phyloP scores from a whole-genome alignment of 2,797 vertebrate species.

The Dermochelys coriacea region DNA sequence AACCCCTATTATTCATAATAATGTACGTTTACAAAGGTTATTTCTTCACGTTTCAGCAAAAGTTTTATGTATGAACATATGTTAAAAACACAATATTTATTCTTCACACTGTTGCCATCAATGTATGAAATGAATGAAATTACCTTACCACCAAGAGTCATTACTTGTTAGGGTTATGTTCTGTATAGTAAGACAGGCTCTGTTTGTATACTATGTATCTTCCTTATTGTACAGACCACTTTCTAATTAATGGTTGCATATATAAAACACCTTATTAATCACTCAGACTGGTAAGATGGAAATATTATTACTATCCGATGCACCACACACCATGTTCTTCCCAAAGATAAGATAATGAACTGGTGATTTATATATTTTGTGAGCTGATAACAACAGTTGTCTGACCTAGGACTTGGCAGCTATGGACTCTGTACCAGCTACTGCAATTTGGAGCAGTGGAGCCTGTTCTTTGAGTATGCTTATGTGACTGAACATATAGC shows the following conservation, averaged over 20 bases:
- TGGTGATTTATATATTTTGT: not conserved
- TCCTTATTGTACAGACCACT: rapidly evolving
- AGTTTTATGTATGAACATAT: not conserved
- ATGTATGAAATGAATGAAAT: not conserved
- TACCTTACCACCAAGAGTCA: rapidly evolving
- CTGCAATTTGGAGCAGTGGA: not conserved
- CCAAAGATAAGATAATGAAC: not conserved
- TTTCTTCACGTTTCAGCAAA: not conserved
- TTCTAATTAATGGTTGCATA: not conserved
- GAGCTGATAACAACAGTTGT: conserved; percentile 34
- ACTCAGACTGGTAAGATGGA: rapidly evolving
- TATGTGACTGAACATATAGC: not conserved
- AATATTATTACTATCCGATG: rapidly evolving
- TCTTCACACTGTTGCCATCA: not conserved
- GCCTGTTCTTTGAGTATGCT: not conserved
- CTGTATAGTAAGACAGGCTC: not conserved
- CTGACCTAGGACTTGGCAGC: not conserved
- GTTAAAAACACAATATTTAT: not conserved
- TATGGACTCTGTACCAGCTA: not conserved
- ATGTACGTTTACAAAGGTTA: not conserved
- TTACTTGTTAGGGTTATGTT: rapidly evolving
- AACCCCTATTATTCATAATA: not conserved
- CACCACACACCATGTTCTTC: rapidly evolving
- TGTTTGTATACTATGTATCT: not conserved
- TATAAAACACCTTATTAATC: rapidly evolving